Evolutionary conservation across 2,113 vertebrate genomes (phyloP).

Genomic region (Triplophysa tibetana): DNA sequence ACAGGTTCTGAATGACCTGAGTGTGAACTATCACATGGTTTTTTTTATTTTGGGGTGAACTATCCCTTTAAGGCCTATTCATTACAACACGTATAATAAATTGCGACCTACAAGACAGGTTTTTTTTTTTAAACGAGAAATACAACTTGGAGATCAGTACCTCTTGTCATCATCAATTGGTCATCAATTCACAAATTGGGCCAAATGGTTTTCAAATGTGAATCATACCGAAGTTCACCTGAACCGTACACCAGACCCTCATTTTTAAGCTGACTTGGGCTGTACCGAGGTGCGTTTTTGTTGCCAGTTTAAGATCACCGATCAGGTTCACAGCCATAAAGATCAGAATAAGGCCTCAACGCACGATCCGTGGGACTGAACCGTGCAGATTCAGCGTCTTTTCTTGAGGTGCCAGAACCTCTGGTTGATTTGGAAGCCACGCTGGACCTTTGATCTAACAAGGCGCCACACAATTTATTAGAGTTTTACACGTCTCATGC

Average conservation of each 20-base stretch:
- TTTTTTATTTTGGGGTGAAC: too few relatives aligned
- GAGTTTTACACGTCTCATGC: conserved; percentile 53
- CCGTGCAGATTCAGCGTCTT: conserved; percentile 38
- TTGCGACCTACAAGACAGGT: too few relatives aligned
- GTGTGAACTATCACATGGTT: too few relatives aligned
- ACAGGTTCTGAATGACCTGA: too few relatives aligned
- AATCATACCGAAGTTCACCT: too few relatives aligned
- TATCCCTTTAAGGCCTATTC: too few relatives aligned
- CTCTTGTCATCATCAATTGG: too few relatives aligned
- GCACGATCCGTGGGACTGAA: conserved; percentile 19
- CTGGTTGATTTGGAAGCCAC: conserved; percentile 48
- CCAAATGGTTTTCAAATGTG: background rate
- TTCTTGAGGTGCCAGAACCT: conserved; percentile 49
- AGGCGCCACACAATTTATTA: conserved; percentile 62
- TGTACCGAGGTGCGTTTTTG: background rate
- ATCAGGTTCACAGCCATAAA: conserved; percentile 18
- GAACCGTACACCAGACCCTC: background rate
- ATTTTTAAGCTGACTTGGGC: background rate
- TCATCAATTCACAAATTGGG: too few relatives aligned
- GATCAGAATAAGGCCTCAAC: conserved; percentile 50
- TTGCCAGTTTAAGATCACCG: background rate
- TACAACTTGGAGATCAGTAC: too few relatives aligned
- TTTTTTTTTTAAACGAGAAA: too few relatives aligned
- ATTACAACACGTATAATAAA: too few relatives aligned
- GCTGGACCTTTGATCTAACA: conserved; percentile 54